Evolutionary conservation across 2,888 invertebrate species (phyloP).

Genomic region (Amiota mariae): DNA sequence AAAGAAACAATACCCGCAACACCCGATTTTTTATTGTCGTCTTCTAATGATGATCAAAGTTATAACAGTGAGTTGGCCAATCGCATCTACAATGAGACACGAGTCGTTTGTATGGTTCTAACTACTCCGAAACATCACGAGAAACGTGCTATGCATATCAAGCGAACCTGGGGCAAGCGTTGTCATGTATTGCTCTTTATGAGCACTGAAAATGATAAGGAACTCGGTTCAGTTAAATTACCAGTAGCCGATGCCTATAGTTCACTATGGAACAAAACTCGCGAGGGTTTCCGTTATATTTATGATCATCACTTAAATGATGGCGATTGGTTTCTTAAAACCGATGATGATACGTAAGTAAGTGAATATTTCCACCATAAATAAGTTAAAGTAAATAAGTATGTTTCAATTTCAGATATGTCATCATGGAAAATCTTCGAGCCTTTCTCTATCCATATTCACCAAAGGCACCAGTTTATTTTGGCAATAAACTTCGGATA

Average conservation of each 20-base stretch:
- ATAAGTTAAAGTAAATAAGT: neutral
- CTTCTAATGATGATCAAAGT: neutral
- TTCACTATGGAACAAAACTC: conserved; percentile 95
- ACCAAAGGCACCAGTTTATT: conserved; percentile 85
- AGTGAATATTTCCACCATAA: neutral
- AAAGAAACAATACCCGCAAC: neutral
- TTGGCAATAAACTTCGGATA: conserved; percentile 84
- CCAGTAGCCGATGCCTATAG: conserved; percentile 89
- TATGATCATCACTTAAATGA: conserved; percentile 87
- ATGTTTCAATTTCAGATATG: conserved; percentile 79
- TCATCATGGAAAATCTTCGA: conserved; percentile 94
- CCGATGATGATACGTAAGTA: conserved; percentile 97
- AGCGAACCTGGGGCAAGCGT: conserved; percentile 94
- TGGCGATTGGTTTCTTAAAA: conserved; percentile 97
- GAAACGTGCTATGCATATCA: conserved; percentile 89
- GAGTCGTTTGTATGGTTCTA: conserved; percentile 96
- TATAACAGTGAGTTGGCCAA: conserved; percentile 76
- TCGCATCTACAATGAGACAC: conserved; percentile 81
- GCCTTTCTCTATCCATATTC: conserved; percentile 85
- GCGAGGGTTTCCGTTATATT: conserved; percentile 90
- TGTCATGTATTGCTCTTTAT: conserved; percentile 91
- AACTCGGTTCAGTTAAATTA: conserved; percentile 84
- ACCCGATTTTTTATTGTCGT: neutral
- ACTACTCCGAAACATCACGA: conserved; percentile 91
- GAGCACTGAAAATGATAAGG: conserved; percentile 82